Base-by-base conservation (phyloP, 2,113 vertebrate genomes). In the Percina caprodes region DNA sequence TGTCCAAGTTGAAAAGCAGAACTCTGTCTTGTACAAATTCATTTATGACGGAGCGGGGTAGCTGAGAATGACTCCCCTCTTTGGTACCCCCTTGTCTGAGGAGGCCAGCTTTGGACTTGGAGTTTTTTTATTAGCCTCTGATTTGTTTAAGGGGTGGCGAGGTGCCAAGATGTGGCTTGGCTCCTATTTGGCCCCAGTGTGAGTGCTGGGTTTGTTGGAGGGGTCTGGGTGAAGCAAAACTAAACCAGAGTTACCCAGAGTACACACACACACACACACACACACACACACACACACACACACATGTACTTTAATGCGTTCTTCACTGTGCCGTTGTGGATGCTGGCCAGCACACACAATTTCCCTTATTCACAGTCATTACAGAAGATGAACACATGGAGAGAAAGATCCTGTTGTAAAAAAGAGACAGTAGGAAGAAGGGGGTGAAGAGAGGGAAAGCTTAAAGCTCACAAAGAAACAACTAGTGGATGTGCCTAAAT, bases 81-180 rank as follows among this genome's bases (percentile, higher is more conserved):
- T 83, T 60, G 73, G 83, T 90, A 58, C 88, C 89, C 83, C 87
- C 86, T 90, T 58, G 63, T 84, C 62, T 85, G 81, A 87, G 89
- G 71, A 91, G 66, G 77, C 81, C 26, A 83, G 83, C 86, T 91
- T 77, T 88, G 78, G 83, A 88, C 77, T 77, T 14, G 4, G 61
- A 74, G 55, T 79, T 88, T 88, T 86, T 94, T 94, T 94, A 94
- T 93, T 93, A 90, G 92, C 86, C 85, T 92, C 93, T 89, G 90
- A 93, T 95, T 93, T 93, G 92, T 93, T 92, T 92, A 90, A 93
- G 88, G 70, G 72, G 60, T 90, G 92, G 91, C 88, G 69, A 90
- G 73, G 87, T 90, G 93, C 91, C 93, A 94, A 94, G 70, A 92
- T 89, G 91, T 91, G 91, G 89, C 88, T 91, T 89, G 88, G 90